Conservation (phyloP, 2,888 invertebrate genomes). For the Eutolmus rufibarbis region DNA sequence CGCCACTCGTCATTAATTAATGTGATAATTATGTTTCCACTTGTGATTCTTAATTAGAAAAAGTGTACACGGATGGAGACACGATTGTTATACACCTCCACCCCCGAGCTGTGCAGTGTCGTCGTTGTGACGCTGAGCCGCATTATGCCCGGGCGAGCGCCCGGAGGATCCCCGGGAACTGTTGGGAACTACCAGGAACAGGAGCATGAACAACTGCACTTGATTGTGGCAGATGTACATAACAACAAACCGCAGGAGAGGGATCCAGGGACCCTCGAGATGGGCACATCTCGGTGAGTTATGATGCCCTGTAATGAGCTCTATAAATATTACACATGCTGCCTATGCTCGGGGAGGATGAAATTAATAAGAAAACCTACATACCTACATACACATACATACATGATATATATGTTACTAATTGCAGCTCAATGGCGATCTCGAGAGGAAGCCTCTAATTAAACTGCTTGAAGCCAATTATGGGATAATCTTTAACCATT, state of each 20-base stretch:
- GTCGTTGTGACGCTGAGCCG: neutral
- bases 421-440: neutral
- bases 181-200: neutral
- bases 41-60: conserved; percentile 36
- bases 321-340: neutral
- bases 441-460: neutral
- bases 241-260: neutral
- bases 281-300: neutral
- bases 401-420: neutral
- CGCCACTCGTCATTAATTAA: conserved; percentile 19
- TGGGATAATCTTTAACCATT: neutral
- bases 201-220: neutral
- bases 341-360: neutral
- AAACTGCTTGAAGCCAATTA: neutral
- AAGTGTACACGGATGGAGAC: neutral
- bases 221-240: conserved; percentile 4
- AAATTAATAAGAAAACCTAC: neutral
- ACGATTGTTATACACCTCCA: conserved; percentile 9
- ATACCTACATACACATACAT: no score
- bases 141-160: neutral
- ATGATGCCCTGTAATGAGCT: conserved; percentile 3
- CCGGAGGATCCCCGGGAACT: neutral
- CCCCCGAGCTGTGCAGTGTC: neutral
- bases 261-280: neutral
- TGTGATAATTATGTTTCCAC: conserved; percentile 35